Evolutionary conservation across 2,888 invertebrate genomes (phyloP).

Genomic region (Lasioglossum marginatum): DNA sequence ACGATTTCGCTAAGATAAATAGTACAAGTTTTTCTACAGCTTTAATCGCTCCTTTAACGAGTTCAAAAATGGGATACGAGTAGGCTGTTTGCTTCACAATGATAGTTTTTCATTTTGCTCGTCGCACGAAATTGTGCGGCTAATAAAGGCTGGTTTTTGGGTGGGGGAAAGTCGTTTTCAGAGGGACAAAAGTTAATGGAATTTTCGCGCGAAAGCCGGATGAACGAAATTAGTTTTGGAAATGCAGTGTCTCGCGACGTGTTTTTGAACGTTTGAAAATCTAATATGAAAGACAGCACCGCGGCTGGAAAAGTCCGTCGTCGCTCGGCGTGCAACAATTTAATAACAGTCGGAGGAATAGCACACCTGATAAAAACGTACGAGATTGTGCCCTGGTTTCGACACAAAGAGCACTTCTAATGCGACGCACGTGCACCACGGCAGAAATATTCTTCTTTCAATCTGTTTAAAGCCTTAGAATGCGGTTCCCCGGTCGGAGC

Average conservation of each 20-base stretch:
- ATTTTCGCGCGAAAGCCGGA: neutral
- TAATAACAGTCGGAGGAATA: neutral
- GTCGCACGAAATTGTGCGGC: neutral
- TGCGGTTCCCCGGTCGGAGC: neutral
- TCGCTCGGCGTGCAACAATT: neutral
- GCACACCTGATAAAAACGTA: neutral
- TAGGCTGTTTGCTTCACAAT: neutral
- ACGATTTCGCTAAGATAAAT: neutral
- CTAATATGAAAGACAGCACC: neutral
- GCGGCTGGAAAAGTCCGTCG: neutral
- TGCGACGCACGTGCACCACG: neutral
- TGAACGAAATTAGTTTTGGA: neutral
- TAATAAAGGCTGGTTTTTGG: neutral
- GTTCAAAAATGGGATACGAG: neutral
- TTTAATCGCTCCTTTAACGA: neutral
- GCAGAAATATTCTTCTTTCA: neutral
- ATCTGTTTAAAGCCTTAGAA: conserved; percentile 5
- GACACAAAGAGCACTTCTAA: neutral
- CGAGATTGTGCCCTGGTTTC: neutral
- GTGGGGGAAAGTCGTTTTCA: neutral
- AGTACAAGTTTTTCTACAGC: too few species aligned
- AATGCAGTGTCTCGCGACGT: neutral
- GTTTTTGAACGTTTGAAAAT: neutral
- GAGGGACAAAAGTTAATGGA: neutral
- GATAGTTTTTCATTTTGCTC: neutral